Conservation (phyloP, 1,140 invertebrate species). For the Drosophila lacteicornis region DNA sequence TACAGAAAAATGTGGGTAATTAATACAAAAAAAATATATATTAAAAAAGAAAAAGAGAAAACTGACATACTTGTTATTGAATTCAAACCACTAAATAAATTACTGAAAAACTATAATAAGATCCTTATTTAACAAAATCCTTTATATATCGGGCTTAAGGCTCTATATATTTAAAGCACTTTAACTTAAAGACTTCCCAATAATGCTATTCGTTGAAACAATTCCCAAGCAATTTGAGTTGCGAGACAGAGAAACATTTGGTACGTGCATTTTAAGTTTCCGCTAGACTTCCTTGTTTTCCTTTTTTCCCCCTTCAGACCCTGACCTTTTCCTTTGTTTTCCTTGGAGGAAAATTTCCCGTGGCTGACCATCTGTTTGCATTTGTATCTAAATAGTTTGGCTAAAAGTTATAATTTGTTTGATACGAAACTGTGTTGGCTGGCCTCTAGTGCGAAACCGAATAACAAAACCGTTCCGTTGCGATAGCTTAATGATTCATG, state of each 20-base stretch:
- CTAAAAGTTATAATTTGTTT: slow-evolving; percentile 66
- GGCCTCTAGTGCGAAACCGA: slow-evolving; percentile 17
- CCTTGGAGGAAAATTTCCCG: slow-evolving; percentile 15
- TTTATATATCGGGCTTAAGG: too few relatives aligned
- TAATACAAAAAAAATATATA: too few relatives aligned
- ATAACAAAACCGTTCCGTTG: slow-evolving; percentile 36
- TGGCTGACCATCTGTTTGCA: slow-evolving; percentile 56
- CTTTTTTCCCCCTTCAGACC: slow-evolving; percentile 5
- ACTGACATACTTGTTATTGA: too few relatives aligned
- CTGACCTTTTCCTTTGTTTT: slow-evolving; percentile 30
- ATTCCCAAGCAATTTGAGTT: slow-evolving; percentile 31
- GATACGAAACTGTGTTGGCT: slow-evolving; percentile 33
- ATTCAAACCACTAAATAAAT: too few relatives aligned
- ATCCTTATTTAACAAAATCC: too few relatives aligned
- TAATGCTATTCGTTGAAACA: neutral
- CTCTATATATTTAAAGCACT: neutral
- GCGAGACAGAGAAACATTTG: slow-evolving; percentile 19
- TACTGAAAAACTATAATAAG: too few relatives aligned
- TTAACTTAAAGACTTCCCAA: neutral
- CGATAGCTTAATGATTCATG: slow-evolving; percentile 72
- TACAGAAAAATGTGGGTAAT: neutral
- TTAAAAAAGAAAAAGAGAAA: too few relatives aligned
- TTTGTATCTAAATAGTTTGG: slow-evolving; percentile 71
- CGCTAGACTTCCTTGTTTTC: slow-evolving; percentile 9
- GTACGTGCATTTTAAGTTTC: slow-evolving; percentile 43